Evolutionary conservation across 2,888 invertebrate species (phyloP).

Genomic region (Agonopterix heracliana): DNA sequence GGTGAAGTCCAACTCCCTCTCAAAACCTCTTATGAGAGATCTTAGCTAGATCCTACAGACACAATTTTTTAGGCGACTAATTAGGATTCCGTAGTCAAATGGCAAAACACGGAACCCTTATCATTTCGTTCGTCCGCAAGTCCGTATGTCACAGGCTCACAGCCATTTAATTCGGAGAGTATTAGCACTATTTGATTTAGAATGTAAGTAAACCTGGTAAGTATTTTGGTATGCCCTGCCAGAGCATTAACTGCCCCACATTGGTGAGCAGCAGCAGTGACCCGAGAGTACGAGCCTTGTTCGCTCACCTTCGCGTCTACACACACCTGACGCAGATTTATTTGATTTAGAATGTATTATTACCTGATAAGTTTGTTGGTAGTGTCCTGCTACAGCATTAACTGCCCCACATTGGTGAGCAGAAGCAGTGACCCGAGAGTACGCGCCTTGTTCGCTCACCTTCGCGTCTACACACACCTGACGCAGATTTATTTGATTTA

Average conservation of each 20-base stretch:
- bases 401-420: constrained; percentile 77
- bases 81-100: too few relatives aligned
- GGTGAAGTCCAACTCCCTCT: too few relatives aligned
- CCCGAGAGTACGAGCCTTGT: constrained; percentile 59
- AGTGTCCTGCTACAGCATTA: constrained; percentile 82
- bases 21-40: too few relatives aligned
- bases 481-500: constrained; percentile 58
- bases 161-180: too few relatives aligned
- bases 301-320: constrained; percentile 65
- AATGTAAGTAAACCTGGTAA: constrained; percentile 74
- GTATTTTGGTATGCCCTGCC: constrained; percentile 78
- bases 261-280: constrained; percentile 79
- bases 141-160: too few relatives aligned
- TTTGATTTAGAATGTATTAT: too few relatives aligned
- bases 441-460: constrained; percentile 52
- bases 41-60: too few relatives aligned
- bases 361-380: constrained; percentile 70
- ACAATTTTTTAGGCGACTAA: too few relatives aligned
- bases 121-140: too few relatives aligned
- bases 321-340: constrained; percentile 59
- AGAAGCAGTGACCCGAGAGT: constrained; percentile 78
- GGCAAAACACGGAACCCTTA: too few relatives aligned
- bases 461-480: constrained; percentile 67
- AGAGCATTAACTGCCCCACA: constrained; percentile 79
- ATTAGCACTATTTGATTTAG: too few relatives aligned